A percentile compares a stretch with the other conserved stretches of the same genome.
phyloP scores from a whole-genome alignment of 1,140 invertebrate species.

The Drosophila setifemur region DNA sequence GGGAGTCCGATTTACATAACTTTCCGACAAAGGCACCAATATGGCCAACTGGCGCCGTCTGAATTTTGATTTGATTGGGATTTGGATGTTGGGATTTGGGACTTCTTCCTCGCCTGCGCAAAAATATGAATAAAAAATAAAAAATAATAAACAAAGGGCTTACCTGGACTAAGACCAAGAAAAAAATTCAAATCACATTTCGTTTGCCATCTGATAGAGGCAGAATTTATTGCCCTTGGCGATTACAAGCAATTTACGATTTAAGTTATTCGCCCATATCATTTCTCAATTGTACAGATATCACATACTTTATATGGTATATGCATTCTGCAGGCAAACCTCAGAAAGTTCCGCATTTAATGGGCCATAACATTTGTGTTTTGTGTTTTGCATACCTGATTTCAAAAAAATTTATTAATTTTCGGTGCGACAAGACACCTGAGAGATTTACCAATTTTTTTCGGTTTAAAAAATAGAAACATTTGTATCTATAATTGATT shows the following conservation, averaged over 20 bases:
- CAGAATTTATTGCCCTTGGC: slow-evolving; percentile 57
- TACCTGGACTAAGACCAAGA: neutral
- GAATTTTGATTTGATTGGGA: slow-evolving; percentile 69
- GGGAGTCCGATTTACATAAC: slow-evolving; percentile 65
- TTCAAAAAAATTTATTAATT: slow-evolving; percentile 13
- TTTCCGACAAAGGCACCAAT: slow-evolving; percentile 62
- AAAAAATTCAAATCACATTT: slow-evolving; percentile 64
- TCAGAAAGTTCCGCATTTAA: slow-evolving; percentile 63
- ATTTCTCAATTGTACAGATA: slow-evolving; percentile 41
- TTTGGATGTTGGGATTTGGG: neutral
- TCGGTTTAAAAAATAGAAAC: slow-evolving; percentile 42
- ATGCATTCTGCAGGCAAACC: slow-evolving; percentile 10
- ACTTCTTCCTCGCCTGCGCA: slow-evolving; percentile 3
- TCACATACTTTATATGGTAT: slow-evolving; percentile 10
- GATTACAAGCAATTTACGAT: slow-evolving; percentile 75
- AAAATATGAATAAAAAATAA: slow-evolving; percentile 78
- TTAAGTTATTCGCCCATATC: slow-evolving; percentile 67
- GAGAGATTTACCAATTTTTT: slow-evolving; percentile 14
- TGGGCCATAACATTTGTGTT: slow-evolving; percentile 53
- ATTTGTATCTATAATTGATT: slow-evolving; percentile 28
- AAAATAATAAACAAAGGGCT: slow-evolving; percentile 63
- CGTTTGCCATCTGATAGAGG: slow-evolving; percentile 70
- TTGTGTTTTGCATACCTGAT: slow-evolving; percentile 18
- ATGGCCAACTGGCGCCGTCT: slow-evolving; percentile 61
- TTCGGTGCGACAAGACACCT: slow-evolving; percentile 45